Evolutionary conservation across 1,140 invertebrate species (phyloP), one percentile per base, ranked within the genome.

Genomic region (Drosophila watanabei): DNA sequence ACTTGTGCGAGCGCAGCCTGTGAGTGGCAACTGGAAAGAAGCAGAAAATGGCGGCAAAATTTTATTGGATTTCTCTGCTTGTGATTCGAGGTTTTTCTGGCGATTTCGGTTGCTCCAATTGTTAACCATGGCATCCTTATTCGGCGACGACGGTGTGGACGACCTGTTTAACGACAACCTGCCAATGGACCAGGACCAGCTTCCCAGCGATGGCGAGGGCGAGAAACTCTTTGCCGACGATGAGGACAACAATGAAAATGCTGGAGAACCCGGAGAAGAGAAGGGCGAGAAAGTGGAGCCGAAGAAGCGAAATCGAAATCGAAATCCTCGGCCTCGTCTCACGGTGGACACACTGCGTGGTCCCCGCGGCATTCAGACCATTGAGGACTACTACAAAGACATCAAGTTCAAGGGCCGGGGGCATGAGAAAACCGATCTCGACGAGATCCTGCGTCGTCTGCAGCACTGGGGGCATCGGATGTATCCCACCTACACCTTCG

Each of bases 381-480:
- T 98, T 18, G 96, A 97, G 64, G 95, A 96, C 6, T 95, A 96
- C 89, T 98, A 98, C 83, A 95, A 97, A 85, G 95, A 97, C 84
- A 96, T 98, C 51, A 97, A 97, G 93, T 97, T 97, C 85, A 95
- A 96, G 93, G 98, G 98, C 54, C 93, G 97, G 94, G 97, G 97
- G 2, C 94, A 97, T 93, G 98, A 99, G 94, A 95, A 95, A 69
- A 93, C 96, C 75, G 98, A 99, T 94, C 94, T 99, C 16, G 95
- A 97, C 89, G 92, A 95, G 52, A 93, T 99, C 0, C 95, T 99
- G 94, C 96, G 96, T 45, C 96, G 95, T 79, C 87, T 99, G 58
- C 97, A 99, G 84, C 98, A 99, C 85, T 99, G 98, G 98, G 96
- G 96, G 4, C 98, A 99, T 92, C 94, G 98, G 66, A 92, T 99